Percentiles rank a stretch among this genome's conserved stretches.
These are phyloP conservation scores for Eurosta solidaginis DNA, from an alignment of 1,140 invertebrate genomes.

Conservation along the genomic window DNA sequence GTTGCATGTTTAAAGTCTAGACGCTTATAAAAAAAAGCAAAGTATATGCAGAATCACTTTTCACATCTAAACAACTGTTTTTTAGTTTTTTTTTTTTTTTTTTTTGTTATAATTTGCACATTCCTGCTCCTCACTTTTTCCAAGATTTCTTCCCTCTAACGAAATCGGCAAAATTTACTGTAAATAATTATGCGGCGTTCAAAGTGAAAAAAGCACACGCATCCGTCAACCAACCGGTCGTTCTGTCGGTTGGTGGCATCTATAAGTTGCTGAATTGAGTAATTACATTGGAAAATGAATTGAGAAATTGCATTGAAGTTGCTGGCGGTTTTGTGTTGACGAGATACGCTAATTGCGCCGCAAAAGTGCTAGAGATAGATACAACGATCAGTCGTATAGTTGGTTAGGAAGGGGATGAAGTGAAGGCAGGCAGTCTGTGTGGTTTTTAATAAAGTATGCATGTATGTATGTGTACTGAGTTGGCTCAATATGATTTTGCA, in stretches of 20 bases:
- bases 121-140: background rate
- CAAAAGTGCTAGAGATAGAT: background rate
- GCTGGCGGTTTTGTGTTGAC: background rate
- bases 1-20: background rate
- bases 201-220: slow-evolving; percentile 3
- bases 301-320: slow-evolving; percentile 28
- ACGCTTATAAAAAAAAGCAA: background rate
- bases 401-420: background rate
- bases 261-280: slow-evolving; percentile 27
- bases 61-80: background rate
- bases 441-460: background rate
- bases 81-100: background rate
- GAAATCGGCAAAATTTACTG: slow-evolving; percentile 1
- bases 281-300: slow-evolving; percentile 28
- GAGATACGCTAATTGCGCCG: slow-evolving; percentile 10
- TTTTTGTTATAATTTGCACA: background rate
- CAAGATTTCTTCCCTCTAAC: background rate
- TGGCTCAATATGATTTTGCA: background rate
- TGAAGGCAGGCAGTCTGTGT: background rate
- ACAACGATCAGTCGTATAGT: background rate
- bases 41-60: no score
- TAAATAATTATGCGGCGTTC: slow-evolving; percentile 17
- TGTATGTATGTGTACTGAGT: background rate
- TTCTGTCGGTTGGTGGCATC: background rate
- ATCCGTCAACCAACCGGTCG: background rate